A percentile compares a stretch with the other conserved stretches of the same genome.
These are phyloP conservation scores for Rhagophthalmus giganteus DNA, from an alignment of 2,888 invertebrate species.

Conservation along the genomic window DNA sequence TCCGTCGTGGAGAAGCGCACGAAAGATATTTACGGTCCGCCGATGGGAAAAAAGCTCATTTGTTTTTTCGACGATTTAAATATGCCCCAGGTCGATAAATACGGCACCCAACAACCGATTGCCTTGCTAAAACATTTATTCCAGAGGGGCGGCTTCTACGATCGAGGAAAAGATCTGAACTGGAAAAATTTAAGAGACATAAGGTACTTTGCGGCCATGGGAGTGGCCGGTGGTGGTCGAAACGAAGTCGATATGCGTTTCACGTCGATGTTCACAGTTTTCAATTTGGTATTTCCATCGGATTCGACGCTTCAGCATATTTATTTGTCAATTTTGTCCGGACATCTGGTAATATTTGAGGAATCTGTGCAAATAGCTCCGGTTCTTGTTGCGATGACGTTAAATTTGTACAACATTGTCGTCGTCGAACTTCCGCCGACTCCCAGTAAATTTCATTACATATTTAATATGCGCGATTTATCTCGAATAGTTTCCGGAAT, in stretches of 20 bases:
- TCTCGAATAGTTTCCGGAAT: constrained; percentile 80
- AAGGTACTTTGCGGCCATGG: constrained; percentile 82
- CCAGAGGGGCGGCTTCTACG: constrained; percentile 87
- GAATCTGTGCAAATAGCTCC: constrained; percentile 68
- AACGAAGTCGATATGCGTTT: constrained; percentile 91
- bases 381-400: constrained; percentile 74
- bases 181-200: constrained; percentile 88
- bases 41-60: constrained; percentile 84
- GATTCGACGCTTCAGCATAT: constrained; percentile 78
- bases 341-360: constrained; percentile 74
- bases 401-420: constrained; percentile 80
- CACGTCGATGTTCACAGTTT: constrained; percentile 85
- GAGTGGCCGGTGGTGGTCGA: constrained; percentile 84
- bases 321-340: constrained; percentile 78
- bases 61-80: constrained; percentile 95
- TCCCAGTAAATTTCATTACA: constrained; percentile 92
- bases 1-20: constrained; percentile 87
- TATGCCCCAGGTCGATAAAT: constrained; percentile 86
- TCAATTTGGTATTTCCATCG: constrained; percentile 83
- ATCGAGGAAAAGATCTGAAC: constrained; percentile 83
- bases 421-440: constrained; percentile 83
- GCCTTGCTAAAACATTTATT: constrained; percentile 88
- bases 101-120: constrained; percentile 93
- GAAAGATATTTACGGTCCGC: constrained; percentile 87
- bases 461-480: constrained; percentile 89